Evolutionary conservation across 1,140 invertebrate genomes (phyloP).

Genomic region (Rhynchophorus ferrugineus): DNA sequence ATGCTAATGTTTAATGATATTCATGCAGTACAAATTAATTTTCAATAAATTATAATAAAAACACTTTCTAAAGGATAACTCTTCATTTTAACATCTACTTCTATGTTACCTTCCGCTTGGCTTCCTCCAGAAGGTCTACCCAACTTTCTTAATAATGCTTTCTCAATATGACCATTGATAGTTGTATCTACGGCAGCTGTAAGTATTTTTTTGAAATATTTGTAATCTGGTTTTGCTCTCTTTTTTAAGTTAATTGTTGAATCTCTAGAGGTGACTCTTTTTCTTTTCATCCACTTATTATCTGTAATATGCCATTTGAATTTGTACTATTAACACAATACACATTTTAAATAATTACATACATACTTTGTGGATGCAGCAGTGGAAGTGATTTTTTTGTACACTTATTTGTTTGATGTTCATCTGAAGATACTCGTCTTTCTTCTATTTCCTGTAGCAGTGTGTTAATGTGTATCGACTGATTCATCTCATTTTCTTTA

Average conservation of each 20-base stretch:
- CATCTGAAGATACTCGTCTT: background rate
- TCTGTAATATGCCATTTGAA: background rate
- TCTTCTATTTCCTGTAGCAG: background rate
- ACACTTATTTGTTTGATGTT: background rate
- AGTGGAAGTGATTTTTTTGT: background rate
- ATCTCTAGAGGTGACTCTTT: too few relatives aligned
- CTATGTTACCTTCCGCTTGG: background rate
- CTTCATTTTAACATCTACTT: background rate
- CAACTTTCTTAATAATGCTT: background rate
- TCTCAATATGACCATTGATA: background rate
- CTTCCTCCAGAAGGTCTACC: background rate
- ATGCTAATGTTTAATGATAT: background rate
- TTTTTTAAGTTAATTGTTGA: too few relatives aligned
- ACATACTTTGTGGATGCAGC: too few relatives aligned
- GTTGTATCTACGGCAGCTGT: background rate
- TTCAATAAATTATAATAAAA: background rate
- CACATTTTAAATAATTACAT: background rate
- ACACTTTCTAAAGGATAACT: background rate
- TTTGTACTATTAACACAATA: background rate
- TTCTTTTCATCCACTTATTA: background rate
- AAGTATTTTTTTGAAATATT: background rate
- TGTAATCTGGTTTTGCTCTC: background rate
- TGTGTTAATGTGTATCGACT: background rate
- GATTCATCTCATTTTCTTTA: slow-evolving; percentile 25
- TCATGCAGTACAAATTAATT: background rate